Percentiles rank a stretch among this genome's conserved stretches.
Evolutionary conservation across 2,888 invertebrate genomes (phyloP).

Genomic region (Tetranychus truncatus): DNA sequence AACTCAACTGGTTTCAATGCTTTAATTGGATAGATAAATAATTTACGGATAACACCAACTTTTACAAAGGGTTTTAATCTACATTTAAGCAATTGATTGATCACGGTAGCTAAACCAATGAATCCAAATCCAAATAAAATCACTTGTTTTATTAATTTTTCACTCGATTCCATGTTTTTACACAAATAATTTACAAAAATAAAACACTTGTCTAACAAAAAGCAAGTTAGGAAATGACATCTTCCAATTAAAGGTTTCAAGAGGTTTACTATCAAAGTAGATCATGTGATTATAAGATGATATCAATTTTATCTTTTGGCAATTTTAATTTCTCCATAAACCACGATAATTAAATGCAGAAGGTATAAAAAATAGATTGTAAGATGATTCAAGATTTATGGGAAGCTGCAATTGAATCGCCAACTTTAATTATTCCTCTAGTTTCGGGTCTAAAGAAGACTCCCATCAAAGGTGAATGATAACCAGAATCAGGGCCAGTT

Average conservation of each 20-base stretch:
- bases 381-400: neutral
- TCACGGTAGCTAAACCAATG: neutral
- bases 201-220: neutral
- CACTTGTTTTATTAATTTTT: neutral
- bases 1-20: neutral
- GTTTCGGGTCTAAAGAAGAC: neutral
- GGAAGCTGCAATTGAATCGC: neutral
- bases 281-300: too few relatives aligned
- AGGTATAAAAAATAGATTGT: neutral
- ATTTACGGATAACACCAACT: neutral
- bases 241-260: too few relatives aligned
- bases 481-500: neutral
- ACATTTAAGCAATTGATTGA: neutral
- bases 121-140: neutral
- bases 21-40: conserved; percentile 4
- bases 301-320: too few relatives aligned
- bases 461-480: neutral
- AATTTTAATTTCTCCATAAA: too few relatives aligned
- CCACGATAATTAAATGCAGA: too few relatives aligned
- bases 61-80: neutral
- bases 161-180: neutral
- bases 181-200: neutral
- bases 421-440: neutral
- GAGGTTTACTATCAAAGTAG: too few relatives aligned
- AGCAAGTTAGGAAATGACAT: too few relatives aligned